Conservation (phyloP, 2,797 vertebrate genomes). For the Nannoperca obscura region DNA sequence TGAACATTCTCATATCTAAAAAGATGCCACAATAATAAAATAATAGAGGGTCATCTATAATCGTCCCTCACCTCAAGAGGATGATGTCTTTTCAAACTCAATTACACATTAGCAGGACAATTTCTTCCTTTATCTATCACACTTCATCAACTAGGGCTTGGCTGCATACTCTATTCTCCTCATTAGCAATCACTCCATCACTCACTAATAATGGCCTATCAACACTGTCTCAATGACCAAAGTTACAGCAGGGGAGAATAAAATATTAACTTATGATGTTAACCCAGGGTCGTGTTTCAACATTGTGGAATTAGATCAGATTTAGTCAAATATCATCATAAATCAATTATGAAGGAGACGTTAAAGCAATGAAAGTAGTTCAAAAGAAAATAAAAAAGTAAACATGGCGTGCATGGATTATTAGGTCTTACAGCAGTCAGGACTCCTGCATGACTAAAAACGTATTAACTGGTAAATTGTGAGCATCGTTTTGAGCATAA, state of each 20-base stretch:
- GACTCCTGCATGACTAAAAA: constrained; percentile 23
- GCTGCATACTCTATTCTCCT: constrained; percentile 74
- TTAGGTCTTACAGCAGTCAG: constrained; percentile 23
- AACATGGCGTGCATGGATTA: constrained; percentile 17
- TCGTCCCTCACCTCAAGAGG: constrained; percentile 71
- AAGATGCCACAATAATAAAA: constrained; percentile 73
- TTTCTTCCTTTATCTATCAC: constrained; percentile 84
- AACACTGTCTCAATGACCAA: constrained; percentile 81
- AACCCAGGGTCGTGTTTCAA: constrained; percentile 72
- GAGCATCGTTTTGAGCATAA: constrained; percentile 5
- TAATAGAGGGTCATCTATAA: constrained; percentile 76
- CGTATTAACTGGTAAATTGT: constrained; percentile 21
- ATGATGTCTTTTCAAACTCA: constrained; percentile 84
- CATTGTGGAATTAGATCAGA: constrained; percentile 69
- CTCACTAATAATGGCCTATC: constrained; percentile 86
- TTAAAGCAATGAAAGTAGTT: constrained; percentile 41
- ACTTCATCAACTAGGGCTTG: constrained; percentile 81
- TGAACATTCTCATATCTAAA: constrained; percentile 64
- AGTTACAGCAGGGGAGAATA: constrained; percentile 79
- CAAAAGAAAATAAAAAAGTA: constrained; percentile 23
- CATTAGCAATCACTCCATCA: constrained; percentile 85
- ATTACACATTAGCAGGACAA: constrained; percentile 82
- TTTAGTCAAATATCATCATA: constrained; percentile 60
- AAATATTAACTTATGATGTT: constrained; percentile 85
- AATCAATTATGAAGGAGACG: constrained; percentile 56